Evolutionary conservation across 2,888 invertebrate species (phyloP), one percentile per base, ranked within the genome.

Genomic region (Phasia obesa): DNA sequence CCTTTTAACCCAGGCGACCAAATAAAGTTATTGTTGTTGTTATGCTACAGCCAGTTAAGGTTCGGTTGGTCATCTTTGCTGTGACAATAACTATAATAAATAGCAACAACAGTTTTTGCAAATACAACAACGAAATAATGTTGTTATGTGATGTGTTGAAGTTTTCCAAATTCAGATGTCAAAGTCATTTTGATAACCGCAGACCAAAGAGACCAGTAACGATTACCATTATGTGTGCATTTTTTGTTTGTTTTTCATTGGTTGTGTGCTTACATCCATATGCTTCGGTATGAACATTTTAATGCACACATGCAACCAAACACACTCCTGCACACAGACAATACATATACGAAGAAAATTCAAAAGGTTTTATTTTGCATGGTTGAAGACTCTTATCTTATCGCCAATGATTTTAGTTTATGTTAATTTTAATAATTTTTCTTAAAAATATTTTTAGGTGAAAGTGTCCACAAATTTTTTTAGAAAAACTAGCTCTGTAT

Each of bases 151-250:
- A 81, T 71, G 71, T 77, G 67, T 62, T 77, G 77, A 73, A 73
- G 27, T 74, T 70, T 64, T 73, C 60, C 78, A 78, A 78, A 82
- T 81, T 69, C 82, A 82, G 78, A 82, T 82, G 78, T 78, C 78
- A 82, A 82, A 78, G 78, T 78, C 73, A 64, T 78, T 79, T 82
- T 64, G 60, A 82, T 78, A 82, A 74, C 77, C 78, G 78, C 77
- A 82, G 67, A 74, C 77, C 77, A 57, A 57, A 81, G 69, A 65
- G 57, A 81, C 73, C 77, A 81, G 35, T 35, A 70, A 51, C 75
- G 57, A 75, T 65, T 70, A 67, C 25, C 62, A 67, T 64, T 31
- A 62, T 73, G 53, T 44, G 17, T 42, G 15, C 15, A 31, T 62
- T n/a, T 57, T 31, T 47, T n/a, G n/a, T 60, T 19, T 31, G 9